Base-by-base conservation (phyloP, 2,888 invertebrate species). In the Deroplatys truncata region DNA sequence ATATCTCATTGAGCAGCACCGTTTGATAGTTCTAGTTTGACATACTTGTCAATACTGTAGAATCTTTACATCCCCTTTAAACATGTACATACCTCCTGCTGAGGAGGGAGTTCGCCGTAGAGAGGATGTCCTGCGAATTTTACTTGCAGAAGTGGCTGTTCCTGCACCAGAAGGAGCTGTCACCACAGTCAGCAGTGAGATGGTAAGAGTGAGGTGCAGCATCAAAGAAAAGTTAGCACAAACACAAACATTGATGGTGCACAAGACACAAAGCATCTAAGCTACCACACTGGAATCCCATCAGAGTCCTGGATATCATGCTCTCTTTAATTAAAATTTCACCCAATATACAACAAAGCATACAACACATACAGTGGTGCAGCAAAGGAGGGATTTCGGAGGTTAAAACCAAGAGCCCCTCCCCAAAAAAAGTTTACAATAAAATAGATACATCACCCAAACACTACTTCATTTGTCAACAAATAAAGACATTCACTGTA, bases 71-170 rank as follows among this genome's bases (percentile, higher is more conserved):
- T 56, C 56, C 56, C 49, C 56, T 56, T 56, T 49, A 49, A 13
- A 15, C 49, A 0, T 25, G 31, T n/a, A 87, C 87, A 10, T 87
- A 87, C 87, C 87, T 87, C 90, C 90, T 84, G 90, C 88, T 31
- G 90, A 88, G 29, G 90, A 87, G 28, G 90, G 29, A 5, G 88
- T 28, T 84, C 90, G 85, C 31, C 89, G 88, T 13, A 90, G 89
- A 28, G 90, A 90, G 9, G 88, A 84, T 28, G 89, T 86, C 84
- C 89, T 89, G 83, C 86, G 82, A 49, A 89, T 84, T 86, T 89
- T 89, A 91, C 92, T 92, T 92, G 92, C 92, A 91, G 91, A 91
- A 90, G 91, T 92, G 92, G 92, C 93, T 93, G 93, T 92, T 93
- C 85, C 89, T 82, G 82, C 83, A n/a, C 83, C 87, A 35, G 87